phyloP scores from a whole-genome alignment of 2,797 vertebrate species.

The Onychomys leucogaster region DNA sequence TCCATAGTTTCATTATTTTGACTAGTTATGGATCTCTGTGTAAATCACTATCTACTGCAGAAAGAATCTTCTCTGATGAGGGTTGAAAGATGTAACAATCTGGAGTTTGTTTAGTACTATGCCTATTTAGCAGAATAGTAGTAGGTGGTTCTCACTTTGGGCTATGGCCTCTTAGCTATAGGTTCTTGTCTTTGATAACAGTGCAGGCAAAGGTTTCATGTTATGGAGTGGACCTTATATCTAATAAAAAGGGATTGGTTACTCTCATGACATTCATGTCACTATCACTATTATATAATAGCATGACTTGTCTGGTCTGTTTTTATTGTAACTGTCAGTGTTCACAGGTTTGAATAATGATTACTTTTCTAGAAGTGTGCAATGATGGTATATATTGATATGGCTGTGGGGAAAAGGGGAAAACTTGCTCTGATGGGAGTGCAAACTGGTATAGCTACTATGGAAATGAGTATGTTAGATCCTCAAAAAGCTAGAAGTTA shows the following conservation, averaged over 20 bases:
- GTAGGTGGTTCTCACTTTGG: not conserved
- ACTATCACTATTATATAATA: not conserved
- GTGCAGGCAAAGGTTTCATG: not conserved
- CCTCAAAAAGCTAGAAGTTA: not conserved
- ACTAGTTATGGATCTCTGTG: not conserved
- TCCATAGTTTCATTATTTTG: not conserved
- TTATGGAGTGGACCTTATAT: not conserved
- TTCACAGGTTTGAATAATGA: not conserved
- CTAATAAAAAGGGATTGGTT: not conserved
- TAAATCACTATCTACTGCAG: not conserved
- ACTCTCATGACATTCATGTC: not conserved
- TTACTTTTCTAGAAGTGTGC: not conserved
- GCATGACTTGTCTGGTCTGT: not conserved
- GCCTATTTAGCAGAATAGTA: not conserved
- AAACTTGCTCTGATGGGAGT: not conserved
- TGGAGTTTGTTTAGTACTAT: not conserved
- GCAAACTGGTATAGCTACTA: not conserved
- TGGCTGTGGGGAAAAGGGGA: not conserved
- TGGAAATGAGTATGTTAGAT: not conserved
- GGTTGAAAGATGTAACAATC: not conserved
- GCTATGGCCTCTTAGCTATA: not conserved
- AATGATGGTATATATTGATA: not conserved
- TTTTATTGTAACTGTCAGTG: not conserved
- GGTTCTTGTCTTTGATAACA: not conserved
- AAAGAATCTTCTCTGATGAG: not conserved